phyloP scores from a whole-genome alignment of 2,113 vertebrate genomes.

The Callipepla californica region DNA sequence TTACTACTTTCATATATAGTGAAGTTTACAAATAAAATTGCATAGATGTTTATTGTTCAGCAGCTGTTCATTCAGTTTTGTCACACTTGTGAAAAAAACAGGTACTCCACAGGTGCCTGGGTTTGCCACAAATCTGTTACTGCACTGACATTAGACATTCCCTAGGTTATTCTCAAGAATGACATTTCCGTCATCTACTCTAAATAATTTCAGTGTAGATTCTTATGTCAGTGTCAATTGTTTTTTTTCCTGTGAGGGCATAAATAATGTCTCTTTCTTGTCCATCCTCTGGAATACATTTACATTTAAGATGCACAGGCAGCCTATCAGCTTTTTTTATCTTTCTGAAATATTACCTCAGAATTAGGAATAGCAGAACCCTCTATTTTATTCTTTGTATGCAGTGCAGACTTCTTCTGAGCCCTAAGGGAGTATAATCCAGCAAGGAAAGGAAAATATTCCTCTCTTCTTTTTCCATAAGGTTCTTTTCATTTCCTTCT shows the following conservation, averaged over 20 bases:
- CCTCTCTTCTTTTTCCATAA: constrained; percentile 56
- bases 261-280: background rate
- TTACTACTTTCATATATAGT: background rate
- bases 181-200: background rate
- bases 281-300: constrained; percentile 40
- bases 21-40: background rate
- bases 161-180: background rate
- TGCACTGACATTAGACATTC: background rate
- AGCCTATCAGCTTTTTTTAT: constrained; percentile 40
- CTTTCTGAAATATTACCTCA: constrained; percentile 39
- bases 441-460: constrained; percentile 48
- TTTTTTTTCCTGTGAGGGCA: background rate
- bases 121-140: background rate
- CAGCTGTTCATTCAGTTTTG: background rate
- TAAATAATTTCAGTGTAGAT: background rate
- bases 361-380: constrained; percentile 54
- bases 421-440: constrained; percentile 33
- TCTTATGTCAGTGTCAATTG: background rate
- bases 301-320: constrained; percentile 15
- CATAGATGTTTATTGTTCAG: background rate
- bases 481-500: constrained; percentile 55
- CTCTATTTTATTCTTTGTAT: background rate
- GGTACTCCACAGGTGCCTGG: background rate
- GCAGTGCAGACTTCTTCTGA: constrained; percentile 11
- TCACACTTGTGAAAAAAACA: background rate